These are phyloP conservation scores for Psophia crepitans DNA, from an alignment of 2,113 vertebrate genomes.

Conservation along the genomic window DNA sequence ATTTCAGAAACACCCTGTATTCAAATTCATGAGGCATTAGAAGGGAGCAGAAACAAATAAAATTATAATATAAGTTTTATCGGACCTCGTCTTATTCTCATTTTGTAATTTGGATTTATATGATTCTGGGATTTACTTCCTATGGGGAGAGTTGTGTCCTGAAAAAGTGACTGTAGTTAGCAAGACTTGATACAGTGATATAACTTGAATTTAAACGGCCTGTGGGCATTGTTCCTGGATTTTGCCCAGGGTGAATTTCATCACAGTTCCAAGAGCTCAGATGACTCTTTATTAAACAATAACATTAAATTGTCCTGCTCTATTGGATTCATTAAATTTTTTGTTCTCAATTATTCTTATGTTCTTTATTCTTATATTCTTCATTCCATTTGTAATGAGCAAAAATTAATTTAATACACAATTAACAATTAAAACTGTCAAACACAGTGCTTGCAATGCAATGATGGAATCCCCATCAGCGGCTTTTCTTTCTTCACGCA, in stretches of 20 bases:
- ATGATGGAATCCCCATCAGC: not conserved
- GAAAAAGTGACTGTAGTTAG: not conserved
- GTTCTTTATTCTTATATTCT: not conserved
- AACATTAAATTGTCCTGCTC: not conserved
- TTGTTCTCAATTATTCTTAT: not conserved
- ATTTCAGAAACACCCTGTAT: not conserved
- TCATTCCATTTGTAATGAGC: not conserved
- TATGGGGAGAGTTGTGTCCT: not conserved
- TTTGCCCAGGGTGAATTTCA: not conserved
- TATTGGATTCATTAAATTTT: not conserved
- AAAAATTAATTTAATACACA: not conserved
- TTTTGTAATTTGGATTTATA: not conserved
- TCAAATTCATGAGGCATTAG: not conserved
- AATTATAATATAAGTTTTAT: not conserved
- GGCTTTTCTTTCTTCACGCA: not conserved
- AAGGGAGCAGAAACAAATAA: not conserved
- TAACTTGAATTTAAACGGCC: not conserved
- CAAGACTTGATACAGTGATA: not conserved
- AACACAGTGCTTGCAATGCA: not conserved
- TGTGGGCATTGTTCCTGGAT: not conserved
- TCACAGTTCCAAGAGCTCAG: not conserved
- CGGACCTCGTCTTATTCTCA: not conserved
- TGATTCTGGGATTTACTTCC: not conserved
- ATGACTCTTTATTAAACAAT: not conserved
- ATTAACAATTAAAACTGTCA: not conserved